phyloP scores from a whole-genome alignment of 2,797 vertebrate species.

The Gobionotothen gibberifrons region DNA sequence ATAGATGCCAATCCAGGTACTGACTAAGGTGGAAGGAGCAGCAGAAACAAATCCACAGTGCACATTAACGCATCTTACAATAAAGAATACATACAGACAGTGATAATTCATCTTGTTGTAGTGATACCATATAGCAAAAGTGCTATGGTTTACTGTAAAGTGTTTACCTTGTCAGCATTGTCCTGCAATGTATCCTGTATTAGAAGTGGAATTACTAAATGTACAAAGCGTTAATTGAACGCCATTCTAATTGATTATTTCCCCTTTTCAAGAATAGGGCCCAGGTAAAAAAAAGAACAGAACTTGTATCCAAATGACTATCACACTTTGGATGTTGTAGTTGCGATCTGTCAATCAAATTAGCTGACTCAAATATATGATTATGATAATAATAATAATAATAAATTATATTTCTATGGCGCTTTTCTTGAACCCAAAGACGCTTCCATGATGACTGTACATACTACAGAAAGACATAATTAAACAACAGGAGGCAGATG shows the following conservation, averaged over 20 bases:
- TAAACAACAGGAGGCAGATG: constrained; percentile 5
- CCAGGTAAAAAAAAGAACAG: not conserved
- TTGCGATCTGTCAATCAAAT: constrained; percentile 14
- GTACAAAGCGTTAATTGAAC: too few relatives aligned
- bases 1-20: constrained; percentile 22
- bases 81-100: not conserved
- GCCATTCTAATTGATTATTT: too few relatives aligned
- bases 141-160: not conserved
- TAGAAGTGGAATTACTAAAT: too few relatives aligned
- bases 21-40: constrained; percentile 6
- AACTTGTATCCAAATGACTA: not conserved
- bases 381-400: too few relatives aligned
- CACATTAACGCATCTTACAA: constrained; percentile 4
- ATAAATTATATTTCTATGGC: too few relatives aligned
- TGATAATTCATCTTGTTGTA: not conserved
- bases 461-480: not conserved
- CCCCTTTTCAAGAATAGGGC: not conserved
- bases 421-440: too few relatives aligned
- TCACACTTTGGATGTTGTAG: constrained; percentile 1
- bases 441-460: too few relatives aligned
- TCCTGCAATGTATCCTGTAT: too few relatives aligned
- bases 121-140: not conserved
- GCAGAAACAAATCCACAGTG: not conserved
- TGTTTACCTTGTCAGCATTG: not conserved
- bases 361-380: not conserved